Evolutionary conservation across 2,797 vertebrate genomes (phyloP).

Genomic region (Dryobates pubescens): DNA sequence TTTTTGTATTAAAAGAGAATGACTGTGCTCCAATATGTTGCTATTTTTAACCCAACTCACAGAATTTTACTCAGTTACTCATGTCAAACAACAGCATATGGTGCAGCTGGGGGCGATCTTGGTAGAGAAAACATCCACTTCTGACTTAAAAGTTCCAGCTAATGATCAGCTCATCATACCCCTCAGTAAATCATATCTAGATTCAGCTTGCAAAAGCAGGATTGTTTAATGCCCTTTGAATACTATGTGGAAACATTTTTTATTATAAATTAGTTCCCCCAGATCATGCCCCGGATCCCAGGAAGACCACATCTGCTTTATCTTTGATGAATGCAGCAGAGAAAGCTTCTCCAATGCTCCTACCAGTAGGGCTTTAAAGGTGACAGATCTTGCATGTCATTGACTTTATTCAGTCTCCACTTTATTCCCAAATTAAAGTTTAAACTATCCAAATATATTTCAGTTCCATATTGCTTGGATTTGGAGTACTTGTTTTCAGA

Average conservation of each 20-base stretch:
- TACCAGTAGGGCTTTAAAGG: not conserved
- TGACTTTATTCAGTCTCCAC: not conserved
- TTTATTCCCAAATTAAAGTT: not conserved
- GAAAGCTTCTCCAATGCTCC: fast-evolving
- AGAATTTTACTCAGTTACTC: not conserved
- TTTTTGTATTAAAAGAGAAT: not conserved
- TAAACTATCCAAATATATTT: not conserved
- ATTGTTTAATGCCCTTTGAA: not conserved
- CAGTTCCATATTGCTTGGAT: not conserved
- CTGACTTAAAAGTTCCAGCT: not conserved
- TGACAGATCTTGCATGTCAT: fast-evolving
- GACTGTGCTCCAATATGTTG: fast-evolving
- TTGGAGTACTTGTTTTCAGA: not conserved
- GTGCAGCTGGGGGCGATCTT: not conserved
- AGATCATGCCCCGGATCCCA: not conserved
- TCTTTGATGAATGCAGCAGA: not conserved
- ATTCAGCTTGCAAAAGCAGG: not conserved
- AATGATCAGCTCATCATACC: not conserved
- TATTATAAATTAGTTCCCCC: not conserved
- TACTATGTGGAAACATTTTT: not conserved
- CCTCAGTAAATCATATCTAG: not conserved
- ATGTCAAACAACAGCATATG: not conserved
- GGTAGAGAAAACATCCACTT: not conserved
- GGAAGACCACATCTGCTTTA: not conserved
- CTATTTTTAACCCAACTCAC: not conserved